Base-by-base conservation (phyloP, 92 coral and sea anemone species). In the Epizoanthus ramosus region DNA sequence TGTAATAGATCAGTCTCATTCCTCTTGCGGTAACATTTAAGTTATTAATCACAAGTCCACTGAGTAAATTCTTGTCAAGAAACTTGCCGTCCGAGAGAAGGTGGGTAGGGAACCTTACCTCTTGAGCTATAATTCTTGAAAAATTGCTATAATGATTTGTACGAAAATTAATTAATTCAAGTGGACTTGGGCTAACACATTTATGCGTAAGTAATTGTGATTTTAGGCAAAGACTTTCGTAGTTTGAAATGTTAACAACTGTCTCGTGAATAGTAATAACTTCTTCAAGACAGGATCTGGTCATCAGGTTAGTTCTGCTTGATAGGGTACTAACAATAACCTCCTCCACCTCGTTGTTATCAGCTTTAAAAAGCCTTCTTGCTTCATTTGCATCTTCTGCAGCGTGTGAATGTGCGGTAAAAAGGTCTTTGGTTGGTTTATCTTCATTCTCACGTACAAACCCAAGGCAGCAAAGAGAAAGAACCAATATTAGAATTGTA, bases 251-350 rank as follows among this genome's bases (percentile, higher is more conserved):
- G 24, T 17, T 37, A 17, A 37, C 14, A 43, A 69, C 24, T 15
- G 22, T 41, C 45, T 41, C 21, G 24, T 69, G 74, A 17, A 69
- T 52, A 16, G 31, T 17, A 17, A 69, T 47, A 16, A 31, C 14
- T 41, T 69, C 74, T 22, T 69, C 18, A 37, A 69, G 57, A 69
- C 74, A 69, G 21, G 52, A 35, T 69, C 53, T 5, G 9, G 74
- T 69, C 8, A 69, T 18, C 25, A 69, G 24, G 74, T 35, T 69
- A n/a, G 41, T n/a, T 16, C 17, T 4, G 1, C 53, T 4, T 2
- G 74, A 15, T 17, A 69, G 45, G 22, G 39, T 52, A 17, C 23
- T 35, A 69, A 69, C 41, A 19, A 69, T 41, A n/a, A 69, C 35
- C 5, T 69, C 74, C 28, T 69, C 53, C 21, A 8, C n/a, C 21